These are phyloP conservation scores for Phylloscopus whistleri DNA, from an alignment of 2,113 vertebrate genomes.

Conservation along the genomic window DNA sequence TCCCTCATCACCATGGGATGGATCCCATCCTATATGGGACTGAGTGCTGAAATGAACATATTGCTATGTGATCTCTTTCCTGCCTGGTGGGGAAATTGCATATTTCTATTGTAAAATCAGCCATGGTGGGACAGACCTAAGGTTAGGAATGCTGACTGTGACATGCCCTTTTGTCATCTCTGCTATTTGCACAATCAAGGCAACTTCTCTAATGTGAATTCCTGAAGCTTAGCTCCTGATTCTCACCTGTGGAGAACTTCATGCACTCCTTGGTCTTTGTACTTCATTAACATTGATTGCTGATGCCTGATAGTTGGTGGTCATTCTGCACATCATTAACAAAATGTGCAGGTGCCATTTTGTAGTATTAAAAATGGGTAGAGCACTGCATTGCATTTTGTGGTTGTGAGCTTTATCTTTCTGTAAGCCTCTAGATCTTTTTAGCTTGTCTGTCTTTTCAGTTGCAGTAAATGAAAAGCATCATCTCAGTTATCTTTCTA, in stretches of 20 bases:
- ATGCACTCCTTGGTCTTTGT: neutral
- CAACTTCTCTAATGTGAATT: neutral
- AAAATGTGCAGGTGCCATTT: neutral
- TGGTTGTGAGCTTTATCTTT: neutral
- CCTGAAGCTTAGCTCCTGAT: neutral
- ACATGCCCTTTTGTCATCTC: neutral
- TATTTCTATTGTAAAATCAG: neutral
- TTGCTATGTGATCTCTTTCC: neutral
- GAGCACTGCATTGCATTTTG: neutral
- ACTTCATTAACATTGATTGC: neutral
- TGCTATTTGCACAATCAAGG: neutral
- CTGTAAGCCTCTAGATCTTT: neutral
- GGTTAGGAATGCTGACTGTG: neutral
- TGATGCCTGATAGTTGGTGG: neutral
- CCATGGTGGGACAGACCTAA: neutral
- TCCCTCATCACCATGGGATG: neutral
- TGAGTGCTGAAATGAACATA: neutral
- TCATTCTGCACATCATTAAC: neutral
- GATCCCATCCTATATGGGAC: neutral
- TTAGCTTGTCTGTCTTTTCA: neutral
- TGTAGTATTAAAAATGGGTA: neutral
- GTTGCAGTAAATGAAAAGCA: neutral
- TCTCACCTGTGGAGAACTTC: neutral
- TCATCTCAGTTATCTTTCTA: neutral
- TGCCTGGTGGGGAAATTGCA: fast-evolving